phyloP scores from a whole-genome alignment of 2,888 invertebrate genomes.

The Mesorhabditis spiculigera region DNA sequence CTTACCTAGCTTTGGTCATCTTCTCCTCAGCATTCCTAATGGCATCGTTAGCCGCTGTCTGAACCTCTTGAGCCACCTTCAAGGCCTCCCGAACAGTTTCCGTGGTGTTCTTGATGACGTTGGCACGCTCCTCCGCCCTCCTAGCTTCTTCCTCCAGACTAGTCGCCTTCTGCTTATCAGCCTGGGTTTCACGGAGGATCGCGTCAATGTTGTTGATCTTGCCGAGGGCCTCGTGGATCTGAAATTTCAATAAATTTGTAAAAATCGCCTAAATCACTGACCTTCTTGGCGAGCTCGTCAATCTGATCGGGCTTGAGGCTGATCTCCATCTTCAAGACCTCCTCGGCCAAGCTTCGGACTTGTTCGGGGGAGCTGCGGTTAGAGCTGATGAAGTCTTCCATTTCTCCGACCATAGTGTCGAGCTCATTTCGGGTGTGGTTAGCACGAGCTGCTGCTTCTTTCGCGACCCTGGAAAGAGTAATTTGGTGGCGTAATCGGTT shows the following conservation, averaged over 20 bases:
- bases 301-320: constrained; percentile 84
- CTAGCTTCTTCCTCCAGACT: constrained; percentile 73
- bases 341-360: constrained; percentile 70
- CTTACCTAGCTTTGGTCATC: constrained; percentile 20
- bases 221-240: constrained; percentile 75
- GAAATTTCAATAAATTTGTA: constrained; percentile 8
- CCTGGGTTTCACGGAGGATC: constrained; percentile 82
- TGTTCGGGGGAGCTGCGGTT: constrained; percentile 61
- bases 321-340: constrained; percentile 73
- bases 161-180: constrained; percentile 76
- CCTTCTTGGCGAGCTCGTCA: constrained; percentile 69
- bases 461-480: constrained; percentile 60
- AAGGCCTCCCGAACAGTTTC: constrained; percentile 75
- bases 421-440: constrained; percentile 70
- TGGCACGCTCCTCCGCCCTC: constrained; percentile 62
- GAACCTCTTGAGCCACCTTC: constrained; percentile 65
- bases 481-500: too few relatives aligned
- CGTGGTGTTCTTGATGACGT: constrained; percentile 66
- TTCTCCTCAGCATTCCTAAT: constrained; percentile 72
- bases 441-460: constrained; percentile 69
- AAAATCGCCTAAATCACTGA: constrained; percentile 60
- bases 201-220: constrained; percentile 85
- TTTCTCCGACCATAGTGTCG: constrained; percentile 68
- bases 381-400: constrained; percentile 72
- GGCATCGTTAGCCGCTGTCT: constrained; percentile 73